Evolutionary conservation across 2,888 invertebrate genomes (phyloP).

Genomic region (Tenthredo scrophulariae): DNA sequence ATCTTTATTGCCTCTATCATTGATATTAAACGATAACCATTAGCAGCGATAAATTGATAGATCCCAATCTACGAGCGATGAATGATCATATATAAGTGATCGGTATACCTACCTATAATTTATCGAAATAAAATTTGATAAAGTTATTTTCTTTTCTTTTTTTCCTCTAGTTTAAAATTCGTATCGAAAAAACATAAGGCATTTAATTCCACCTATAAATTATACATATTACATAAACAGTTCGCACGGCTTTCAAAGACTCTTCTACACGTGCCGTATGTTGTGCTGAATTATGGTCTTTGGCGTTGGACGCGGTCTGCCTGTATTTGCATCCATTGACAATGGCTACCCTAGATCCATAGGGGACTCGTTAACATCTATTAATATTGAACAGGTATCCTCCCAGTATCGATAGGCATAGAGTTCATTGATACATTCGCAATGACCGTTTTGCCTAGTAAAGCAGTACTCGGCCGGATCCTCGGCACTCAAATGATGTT

Average conservation of each 20-base stretch:
- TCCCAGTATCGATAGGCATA: not conserved
- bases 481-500: not conserved
- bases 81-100: too few relatives aligned
- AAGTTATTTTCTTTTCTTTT: too few relatives aligned
- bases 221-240: too few relatives aligned
- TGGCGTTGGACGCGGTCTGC: not conserved
- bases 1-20: not conserved
- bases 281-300: not conserved
- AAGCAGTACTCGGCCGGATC: not conserved
- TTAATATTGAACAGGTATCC: slow-evolving; percentile 43
- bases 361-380: slow-evolving; percentile 47
- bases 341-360: slow-evolving; percentile 46
- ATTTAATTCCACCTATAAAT: not conserved
- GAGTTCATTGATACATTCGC: slow-evolving; percentile 32
- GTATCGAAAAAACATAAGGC: not conserved
- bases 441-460: slow-evolving; percentile 1
- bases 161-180: too few relatives aligned
- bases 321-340: slow-evolving; percentile 44
- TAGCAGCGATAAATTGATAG: not conserved
- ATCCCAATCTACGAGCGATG: too few relatives aligned
- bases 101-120: too few relatives aligned
- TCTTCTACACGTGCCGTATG: not conserved
- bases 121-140: too few relatives aligned
- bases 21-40: not conserved
- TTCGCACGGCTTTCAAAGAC: not conserved